Percentiles rank a stretch among this genome's conserved stretches.
phyloP scores from a whole-genome alignment of 2,797 vertebrate species.

The Coregonus suidteri region DNA sequence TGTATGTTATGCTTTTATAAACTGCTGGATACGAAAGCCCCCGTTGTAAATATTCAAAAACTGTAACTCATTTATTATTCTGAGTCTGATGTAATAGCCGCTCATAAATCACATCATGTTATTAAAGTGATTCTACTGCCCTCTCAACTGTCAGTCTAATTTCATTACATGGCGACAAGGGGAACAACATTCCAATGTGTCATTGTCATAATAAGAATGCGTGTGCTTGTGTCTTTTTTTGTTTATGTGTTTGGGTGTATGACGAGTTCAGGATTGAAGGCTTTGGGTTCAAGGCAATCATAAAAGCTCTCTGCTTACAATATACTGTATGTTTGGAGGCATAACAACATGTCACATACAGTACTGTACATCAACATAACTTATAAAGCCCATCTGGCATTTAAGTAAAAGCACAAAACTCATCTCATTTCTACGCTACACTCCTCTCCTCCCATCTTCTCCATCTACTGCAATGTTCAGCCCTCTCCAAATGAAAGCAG shows the following conservation, averaged over 20 bases:
- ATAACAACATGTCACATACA: not conserved
- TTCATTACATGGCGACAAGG: slow-evolving; percentile 33
- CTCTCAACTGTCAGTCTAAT: slow-evolving; percentile 42
- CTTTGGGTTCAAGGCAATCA: not conserved
- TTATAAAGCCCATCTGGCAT: not conserved
- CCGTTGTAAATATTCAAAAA: not conserved
- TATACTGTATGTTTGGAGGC: not conserved
- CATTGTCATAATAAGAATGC: not conserved
- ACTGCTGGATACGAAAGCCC: not conserved
- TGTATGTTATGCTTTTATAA: not conserved
- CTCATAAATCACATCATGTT: slow-evolving; percentile 10
- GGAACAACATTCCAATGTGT: slow-evolving; percentile 5
- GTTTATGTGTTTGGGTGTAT: not conserved
- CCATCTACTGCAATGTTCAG: not conserved
- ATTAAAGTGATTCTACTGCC: slow-evolving; percentile 37
- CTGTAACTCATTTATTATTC: not conserved
- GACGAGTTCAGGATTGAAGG: not conserved
- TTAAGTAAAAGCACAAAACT: not conserved
- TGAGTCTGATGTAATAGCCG: not conserved
- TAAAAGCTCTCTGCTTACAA: not conserved
- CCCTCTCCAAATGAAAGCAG: not conserved
- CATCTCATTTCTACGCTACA: not conserved
- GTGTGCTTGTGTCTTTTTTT: not conserved
- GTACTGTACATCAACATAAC: not conserved
- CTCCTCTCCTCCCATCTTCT: not conserved